A percentile compares a stretch with the other conserved stretches of the same genome.
phyloP scores from a whole-genome alignment of 2,797 vertebrate species.

The Chaunax sp. region DNA sequence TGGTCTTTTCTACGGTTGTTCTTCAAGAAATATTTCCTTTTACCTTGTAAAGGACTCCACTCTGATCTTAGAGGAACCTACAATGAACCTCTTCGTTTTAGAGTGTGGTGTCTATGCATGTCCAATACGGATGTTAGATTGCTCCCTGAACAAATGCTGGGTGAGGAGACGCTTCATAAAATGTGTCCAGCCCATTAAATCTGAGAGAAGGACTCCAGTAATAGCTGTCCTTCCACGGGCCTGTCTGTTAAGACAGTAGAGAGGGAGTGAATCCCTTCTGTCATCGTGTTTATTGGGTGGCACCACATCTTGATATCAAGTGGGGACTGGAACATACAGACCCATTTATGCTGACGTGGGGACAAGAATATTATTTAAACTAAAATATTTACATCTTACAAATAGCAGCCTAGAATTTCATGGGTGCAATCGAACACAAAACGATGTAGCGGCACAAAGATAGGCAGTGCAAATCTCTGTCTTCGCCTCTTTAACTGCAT shows the following conservation, averaged over 20 bases:
- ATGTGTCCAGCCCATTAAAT: slow-evolving; percentile 65
- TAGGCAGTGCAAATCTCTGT: slow-evolving; percentile 18
- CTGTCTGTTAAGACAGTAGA: slow-evolving; percentile 49
- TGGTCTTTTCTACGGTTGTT: neutral
- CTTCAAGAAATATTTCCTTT: neutral
- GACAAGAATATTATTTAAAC: slow-evolving; percentile 23
- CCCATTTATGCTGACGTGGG: neutral
- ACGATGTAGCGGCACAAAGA: slow-evolving; percentile 35
- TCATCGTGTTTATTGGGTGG: slow-evolving; percentile 24
- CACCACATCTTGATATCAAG: slow-evolving; percentile 39
- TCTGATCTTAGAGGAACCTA: neutral
- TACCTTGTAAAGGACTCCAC: neutral
- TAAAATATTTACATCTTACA: slow-evolving; percentile 30
- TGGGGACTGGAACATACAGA: slow-evolving; percentile 10
- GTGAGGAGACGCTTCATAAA: slow-evolving; percentile 67
- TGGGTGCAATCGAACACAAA: neutral
- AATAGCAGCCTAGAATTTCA: slow-evolving; percentile 27
- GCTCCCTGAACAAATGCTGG: slow-evolving; percentile 44
- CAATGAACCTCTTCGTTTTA: neutral
- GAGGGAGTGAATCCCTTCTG: slow-evolving; percentile 49
- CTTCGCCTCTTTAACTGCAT: slow-evolving; percentile 11
- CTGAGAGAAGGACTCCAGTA: slow-evolving; percentile 50
- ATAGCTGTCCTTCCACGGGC: slow-evolving; percentile 58
- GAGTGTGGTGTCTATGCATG: slow-evolving; percentile 35
- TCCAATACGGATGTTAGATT: slow-evolving; percentile 49